These are phyloP conservation scores for Andrena bicolor DNA, from an alignment of 2,888 invertebrate species.

Conservation along the genomic window DNA sequence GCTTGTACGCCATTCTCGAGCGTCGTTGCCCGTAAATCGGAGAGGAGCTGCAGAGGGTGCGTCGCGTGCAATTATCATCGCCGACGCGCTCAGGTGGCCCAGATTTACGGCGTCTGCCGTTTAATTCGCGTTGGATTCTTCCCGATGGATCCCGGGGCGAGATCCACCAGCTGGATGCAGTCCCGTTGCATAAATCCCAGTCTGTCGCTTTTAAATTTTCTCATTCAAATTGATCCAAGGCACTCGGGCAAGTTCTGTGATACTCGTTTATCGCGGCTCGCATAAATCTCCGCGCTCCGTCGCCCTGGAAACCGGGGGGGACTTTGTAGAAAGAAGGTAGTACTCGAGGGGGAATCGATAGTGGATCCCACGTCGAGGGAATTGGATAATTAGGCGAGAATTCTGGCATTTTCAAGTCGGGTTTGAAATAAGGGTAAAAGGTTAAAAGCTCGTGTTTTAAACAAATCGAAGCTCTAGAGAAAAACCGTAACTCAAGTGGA, in stretches of 20 bases:
- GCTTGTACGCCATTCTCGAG: conserved; percentile 22
- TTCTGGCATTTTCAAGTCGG: background rate
- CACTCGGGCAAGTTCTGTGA: background rate
- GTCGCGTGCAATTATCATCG: conserved; percentile 56
- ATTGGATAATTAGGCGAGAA: background rate
- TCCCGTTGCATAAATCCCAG: conserved; percentile 14
- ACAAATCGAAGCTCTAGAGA: conserved; percentile 7
- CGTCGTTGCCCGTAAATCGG: conserved; percentile 19
- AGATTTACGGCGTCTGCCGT: conserved; percentile 55
- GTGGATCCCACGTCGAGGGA: too few species aligned
- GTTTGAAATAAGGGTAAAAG: background rate
- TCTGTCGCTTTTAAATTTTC: conserved; percentile 10
- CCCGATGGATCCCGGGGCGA: conserved; percentile 8
- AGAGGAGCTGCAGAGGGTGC: background rate
- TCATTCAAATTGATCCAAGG: conserved; percentile 14
- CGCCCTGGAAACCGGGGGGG: conserved; percentile 4
- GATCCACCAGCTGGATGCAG: conserved; percentile 6
- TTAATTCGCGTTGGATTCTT: conserved; percentile 51
- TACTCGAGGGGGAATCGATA: too few species aligned
- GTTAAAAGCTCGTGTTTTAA: background rate
- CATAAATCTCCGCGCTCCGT: conserved; percentile 17
- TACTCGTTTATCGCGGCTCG: conserved; percentile 8
- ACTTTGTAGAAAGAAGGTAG: background rate
- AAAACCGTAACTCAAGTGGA: too few species aligned
- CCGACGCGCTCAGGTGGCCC: conserved; percentile 38